These are phyloP conservation scores for Dendropsophus ebraccatus DNA, from an alignment of 2,113 vertebrate species.

Conservation along the genomic window DNA sequence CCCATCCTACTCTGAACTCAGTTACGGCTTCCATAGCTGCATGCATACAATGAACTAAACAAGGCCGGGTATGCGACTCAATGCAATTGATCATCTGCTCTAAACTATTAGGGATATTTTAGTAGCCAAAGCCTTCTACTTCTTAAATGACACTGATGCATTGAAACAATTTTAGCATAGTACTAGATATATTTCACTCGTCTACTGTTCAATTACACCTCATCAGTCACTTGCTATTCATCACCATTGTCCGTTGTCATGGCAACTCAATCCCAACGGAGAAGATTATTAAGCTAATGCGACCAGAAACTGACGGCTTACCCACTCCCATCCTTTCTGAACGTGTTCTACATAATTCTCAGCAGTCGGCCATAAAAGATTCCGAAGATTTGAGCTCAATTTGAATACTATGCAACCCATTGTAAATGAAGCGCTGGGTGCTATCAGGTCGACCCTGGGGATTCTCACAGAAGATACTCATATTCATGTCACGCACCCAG, in stretches of 20 bases:
- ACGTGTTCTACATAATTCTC: neutral
- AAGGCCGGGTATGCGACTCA: neutral
- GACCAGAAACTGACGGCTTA: neutral
- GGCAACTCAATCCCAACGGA: constrained; percentile 38
- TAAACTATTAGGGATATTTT: neutral
- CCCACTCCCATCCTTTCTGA: constrained; percentile 2
- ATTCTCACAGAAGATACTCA: neutral
- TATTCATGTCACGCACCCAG: no score
- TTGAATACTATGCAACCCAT: neutral
- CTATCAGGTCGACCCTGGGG: neutral
- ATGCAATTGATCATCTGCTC: neutral
- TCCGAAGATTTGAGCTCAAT: neutral
- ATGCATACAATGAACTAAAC: neutral
- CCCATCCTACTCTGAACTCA: neutral
- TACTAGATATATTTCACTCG: neutral
- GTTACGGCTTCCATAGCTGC: neutral
- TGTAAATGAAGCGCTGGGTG: neutral
- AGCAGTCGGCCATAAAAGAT: neutral
- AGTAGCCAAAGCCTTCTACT: neutral
- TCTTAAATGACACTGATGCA: neutral
- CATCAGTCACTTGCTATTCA: neutral
- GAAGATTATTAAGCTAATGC: constrained; percentile 44
- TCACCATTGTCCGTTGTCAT: constrained; percentile 30
- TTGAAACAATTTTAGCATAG: neutral
- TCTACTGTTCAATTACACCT: neutral